Base-by-base conservation (phyloP, 2,888 invertebrate species). In the Steromphala cineraria region DNA sequence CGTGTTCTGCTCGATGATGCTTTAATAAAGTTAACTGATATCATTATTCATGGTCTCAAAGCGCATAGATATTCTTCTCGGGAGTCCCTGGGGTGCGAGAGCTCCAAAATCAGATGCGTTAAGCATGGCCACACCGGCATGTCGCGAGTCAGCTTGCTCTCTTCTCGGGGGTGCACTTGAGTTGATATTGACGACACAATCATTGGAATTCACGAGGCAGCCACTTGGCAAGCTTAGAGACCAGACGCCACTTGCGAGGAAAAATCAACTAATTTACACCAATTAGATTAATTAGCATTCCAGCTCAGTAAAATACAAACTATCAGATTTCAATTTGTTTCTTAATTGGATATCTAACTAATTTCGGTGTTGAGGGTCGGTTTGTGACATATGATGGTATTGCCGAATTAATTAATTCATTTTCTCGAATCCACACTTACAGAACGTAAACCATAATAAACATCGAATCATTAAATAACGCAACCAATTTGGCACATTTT, bases 1-100 rank as follows among this genome's bases (percentile, higher is more conserved):
- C 55, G 82, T 79, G 79, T 77, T 71, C 67, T 75, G 74, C 55
- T 78, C 53, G 86, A 85, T 86, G 86, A 85, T 78, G 85, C 87
- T 84, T 87, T 88, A 89, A 89, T 88, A 85, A 82, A 87, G 87
- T 88, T 89, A 89, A 83, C 87, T 83, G 84, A 84, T 85, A 83
- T 87, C 86, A 87, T 89, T 87, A 87, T 82, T 80, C 84, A 83
- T 79, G 74, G 75, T 75, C 75, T 76, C 55, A 55, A 55, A 76
- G 76, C 76, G 55, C 53, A 53, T 31, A n/a, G 28, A 53, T 19
- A 53, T 53, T 31, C 76, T 55, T 28, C 31, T n/a, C 53, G 53
- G 55, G 71, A 19, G 36, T 71, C 71, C 36, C 36, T 19, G n/a
- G 17, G 71, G 36, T 36, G 31, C n/a, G 17, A 13, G 13, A 13